Evolutionary conservation across 2,888 invertebrate genomes (phyloP).

Genomic region (Dolomedes plantarius): DNA sequence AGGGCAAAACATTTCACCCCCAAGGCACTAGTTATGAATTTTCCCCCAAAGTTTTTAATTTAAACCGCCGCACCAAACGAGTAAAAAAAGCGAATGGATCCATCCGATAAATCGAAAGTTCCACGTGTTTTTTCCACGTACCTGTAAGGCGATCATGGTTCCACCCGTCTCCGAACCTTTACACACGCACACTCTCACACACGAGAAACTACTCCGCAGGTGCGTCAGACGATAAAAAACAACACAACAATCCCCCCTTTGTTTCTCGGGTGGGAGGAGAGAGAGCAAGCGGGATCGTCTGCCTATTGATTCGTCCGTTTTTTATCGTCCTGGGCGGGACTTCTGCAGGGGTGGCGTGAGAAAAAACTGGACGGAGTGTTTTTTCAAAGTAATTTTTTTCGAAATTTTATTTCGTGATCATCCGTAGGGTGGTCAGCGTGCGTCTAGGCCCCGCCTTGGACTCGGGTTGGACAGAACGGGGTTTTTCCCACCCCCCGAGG

Average conservation of each 20-base stretch:
- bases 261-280: constrained; percentile 50
- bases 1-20: no score
- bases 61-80: no score
- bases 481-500: constrained; percentile 46
- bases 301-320: constrained; percentile 64
- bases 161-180: neutral
- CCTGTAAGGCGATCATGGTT: constrained; percentile 68
- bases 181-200: constrained; percentile 2
- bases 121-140: constrained; percentile 18
- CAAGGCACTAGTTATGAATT: no score
- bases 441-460: constrained; percentile 63
- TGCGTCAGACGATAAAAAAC: constrained; percentile 10
- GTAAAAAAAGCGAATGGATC: no score
- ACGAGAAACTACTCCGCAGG: constrained; percentile 27
- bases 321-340: constrained; percentile 57
- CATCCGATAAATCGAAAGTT: no score
- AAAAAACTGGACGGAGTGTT: constrained; percentile 64
- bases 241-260: constrained; percentile 15
- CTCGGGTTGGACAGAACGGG: constrained; percentile 55
- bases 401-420: constrained; percentile 46
- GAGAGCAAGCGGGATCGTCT: constrained; percentile 32
- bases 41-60: no score
- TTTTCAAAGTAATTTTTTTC: constrained; percentile 28
- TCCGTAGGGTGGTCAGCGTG: constrained; percentile 55
- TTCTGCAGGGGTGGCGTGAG: constrained; percentile 63